Evolutionary conservation across 2,113 vertebrate species (phyloP).

Genomic region (Sylvilagus bachmani): DNA sequence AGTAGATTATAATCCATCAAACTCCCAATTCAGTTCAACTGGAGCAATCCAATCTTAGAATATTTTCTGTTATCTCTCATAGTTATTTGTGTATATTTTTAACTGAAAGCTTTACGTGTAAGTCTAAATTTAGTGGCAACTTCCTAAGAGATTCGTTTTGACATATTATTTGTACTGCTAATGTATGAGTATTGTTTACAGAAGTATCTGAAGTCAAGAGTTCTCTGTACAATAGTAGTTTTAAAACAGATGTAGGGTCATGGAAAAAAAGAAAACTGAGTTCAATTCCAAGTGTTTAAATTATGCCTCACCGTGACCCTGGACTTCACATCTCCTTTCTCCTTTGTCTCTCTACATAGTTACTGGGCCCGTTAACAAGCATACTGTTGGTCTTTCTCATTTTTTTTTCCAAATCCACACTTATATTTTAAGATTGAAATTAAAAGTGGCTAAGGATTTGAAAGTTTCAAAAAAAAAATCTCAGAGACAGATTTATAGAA

Average conservation of each 20-base stretch:
- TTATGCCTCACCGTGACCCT: constrained; percentile 44
- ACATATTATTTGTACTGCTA: constrained; percentile 49
- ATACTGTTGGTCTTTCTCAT: neutral
- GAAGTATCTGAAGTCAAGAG: constrained; percentile 61
- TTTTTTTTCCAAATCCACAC: neutral
- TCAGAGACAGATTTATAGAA: neutral
- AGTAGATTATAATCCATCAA: constrained; percentile 11
- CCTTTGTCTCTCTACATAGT: neutral
- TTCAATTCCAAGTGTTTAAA: constrained; percentile 64
- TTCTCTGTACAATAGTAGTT: constrained; percentile 62
- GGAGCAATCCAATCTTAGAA: neutral
- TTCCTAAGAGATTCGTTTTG: constrained; percentile 64
- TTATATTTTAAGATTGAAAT: constrained; percentile 20
- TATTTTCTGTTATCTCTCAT: neutral
- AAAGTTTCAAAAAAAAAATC: neutral
- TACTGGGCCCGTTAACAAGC: constrained; percentile 8
- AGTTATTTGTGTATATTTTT: constrained; percentile 52
- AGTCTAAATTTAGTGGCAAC: constrained; percentile 56
- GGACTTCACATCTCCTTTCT: neutral
- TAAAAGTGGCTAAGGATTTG: neutral
- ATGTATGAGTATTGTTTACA: constrained; percentile 58
- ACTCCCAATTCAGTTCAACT: neutral
- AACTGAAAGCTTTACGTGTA: constrained; percentile 52
- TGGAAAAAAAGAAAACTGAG: constrained; percentile 35
- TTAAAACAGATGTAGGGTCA: constrained; percentile 46